Base-by-base conservation (phyloP, 2,888 invertebrate genomes). In the Latrodectus elegans region DNA sequence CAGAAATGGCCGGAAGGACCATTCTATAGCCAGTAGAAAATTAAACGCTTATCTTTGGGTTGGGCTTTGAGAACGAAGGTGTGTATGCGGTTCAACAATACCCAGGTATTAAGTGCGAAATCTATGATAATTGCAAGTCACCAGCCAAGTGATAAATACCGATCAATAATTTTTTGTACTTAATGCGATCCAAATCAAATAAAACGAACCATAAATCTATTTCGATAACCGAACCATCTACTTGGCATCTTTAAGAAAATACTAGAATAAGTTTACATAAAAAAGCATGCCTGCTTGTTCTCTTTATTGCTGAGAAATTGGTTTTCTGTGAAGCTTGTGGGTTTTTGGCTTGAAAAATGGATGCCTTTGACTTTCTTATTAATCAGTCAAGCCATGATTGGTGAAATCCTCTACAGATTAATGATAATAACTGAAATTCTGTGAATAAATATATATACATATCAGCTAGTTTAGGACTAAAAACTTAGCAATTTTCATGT, bases 21-120 rank as follows among this genome's bases (percentile, higher is more conserved):
- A 38, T 22, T 51, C 52, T 53, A 53, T 22, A 49, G 10, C 73
- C 60, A 15, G 60, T 60, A 4, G 26, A 11, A 51, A 82, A 82
- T 74, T 82, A 75, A 70, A 68, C 55, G 64, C 77, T 75, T 70
- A 65, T 52, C 49, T 10, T 52, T 55, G 84, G 84, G 84, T 52
- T 78, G 78, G 84, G 84, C 78, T 70, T 10, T 26, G 8, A n/a
- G 52, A 22, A 52, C 22, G 52, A 53, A 84, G 84, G 84, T 84
- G 84, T 84, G 84, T 65, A 38, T 22, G n/a, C 51, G 38, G 67
- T 53, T 17, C 78, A n/a, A 78, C 12, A 84, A 74, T 84, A 53
- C 51, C 77, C 55, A 52, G 67, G 78, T 73, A 84, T 84, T 84
- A 84, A 64, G 84, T 78, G 76, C 14, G 78, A 84, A 77, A 78